Evolutionary conservation across 2,113 vertebrate species (phyloP).

Genomic region (Carassius gibelio): DNA sequence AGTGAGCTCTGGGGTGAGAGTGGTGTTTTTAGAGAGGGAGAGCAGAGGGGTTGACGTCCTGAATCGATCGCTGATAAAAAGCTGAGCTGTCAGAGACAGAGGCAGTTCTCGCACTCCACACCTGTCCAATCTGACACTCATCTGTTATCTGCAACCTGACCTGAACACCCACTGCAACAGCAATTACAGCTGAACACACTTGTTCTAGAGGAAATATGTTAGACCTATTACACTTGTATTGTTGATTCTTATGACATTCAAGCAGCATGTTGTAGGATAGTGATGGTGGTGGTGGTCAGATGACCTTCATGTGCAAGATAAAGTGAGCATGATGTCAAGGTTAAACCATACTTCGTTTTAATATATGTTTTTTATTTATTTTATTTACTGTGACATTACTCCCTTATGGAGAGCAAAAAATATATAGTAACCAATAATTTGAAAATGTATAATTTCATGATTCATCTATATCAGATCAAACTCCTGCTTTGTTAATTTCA

Average conservation of each 20-base stretch:
- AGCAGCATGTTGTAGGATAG: neutral
- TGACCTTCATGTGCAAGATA: neutral
- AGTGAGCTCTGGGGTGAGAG: neutral
- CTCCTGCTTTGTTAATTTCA: neutral
- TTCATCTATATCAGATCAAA: neutral
- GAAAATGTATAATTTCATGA: neutral
- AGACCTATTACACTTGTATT: slow-evolving; percentile 1
- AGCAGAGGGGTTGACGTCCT: slow-evolving; percentile 32
- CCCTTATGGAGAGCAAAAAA: no score
- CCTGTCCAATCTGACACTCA: slow-evolving; percentile 40
- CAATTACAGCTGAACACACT: neutral
- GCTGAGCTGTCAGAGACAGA: slow-evolving; percentile 31
- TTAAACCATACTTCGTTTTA: neutral
- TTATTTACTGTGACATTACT: no score
- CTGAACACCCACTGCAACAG: slow-evolving; percentile 8
- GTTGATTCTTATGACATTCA: slow-evolving; percentile 17
- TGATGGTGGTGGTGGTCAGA: neutral
- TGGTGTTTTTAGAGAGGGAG: slow-evolving; percentile 38
- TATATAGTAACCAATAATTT: no score
- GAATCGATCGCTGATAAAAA: slow-evolving; percentile 53
- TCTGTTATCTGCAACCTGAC: slow-evolving; percentile 34
- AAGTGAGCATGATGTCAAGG: neutral
- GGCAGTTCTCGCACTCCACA: slow-evolving; percentile 46
- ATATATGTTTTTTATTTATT: neutral
- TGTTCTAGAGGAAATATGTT: neutral